These are phyloP conservation scores for Luscinia megarhynchos DNA, from an alignment of 2,797 vertebrate species.

Conservation along the genomic window DNA sequence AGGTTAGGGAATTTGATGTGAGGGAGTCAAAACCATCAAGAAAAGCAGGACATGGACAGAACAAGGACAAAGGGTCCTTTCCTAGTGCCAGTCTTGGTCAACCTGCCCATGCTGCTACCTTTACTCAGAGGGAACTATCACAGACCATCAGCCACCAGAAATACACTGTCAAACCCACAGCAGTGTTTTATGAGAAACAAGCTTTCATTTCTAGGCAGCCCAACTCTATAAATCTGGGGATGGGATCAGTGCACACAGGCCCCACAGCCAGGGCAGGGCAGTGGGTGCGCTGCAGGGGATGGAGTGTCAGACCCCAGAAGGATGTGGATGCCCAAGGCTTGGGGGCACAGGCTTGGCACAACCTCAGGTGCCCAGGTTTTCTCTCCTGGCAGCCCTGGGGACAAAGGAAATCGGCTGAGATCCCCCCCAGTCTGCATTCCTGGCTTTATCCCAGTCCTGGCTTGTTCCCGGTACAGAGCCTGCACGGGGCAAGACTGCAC, in stretches of 20 bases:
- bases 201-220: background rate
- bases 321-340: background rate
- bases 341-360: background rate
- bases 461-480: background rate
- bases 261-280: background rate
- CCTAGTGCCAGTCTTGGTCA: background rate
- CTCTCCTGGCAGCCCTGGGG: background rate
- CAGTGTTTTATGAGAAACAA: background rate
- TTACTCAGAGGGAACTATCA: background rate
- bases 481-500: background rate
- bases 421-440: background rate
- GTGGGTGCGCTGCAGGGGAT: background rate
- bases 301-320: background rate
- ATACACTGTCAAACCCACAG: background rate
- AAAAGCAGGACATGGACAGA: background rate
- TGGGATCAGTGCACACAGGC: background rate
- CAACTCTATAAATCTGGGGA: background rate
- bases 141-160: background rate
- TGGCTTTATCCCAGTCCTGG: background rate
- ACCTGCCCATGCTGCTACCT: background rate
- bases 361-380: background rate
- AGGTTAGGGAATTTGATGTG: background rate
- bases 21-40: background rate
- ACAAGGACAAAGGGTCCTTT: background rate
- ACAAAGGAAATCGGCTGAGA: background rate